Percentiles rank a stretch among this genome's conserved stretches.
These are phyloP conservation scores for Chalcosyrphus nemorum DNA, from an alignment of 2,888 invertebrate genomes.

Conservation along the genomic window DNA sequence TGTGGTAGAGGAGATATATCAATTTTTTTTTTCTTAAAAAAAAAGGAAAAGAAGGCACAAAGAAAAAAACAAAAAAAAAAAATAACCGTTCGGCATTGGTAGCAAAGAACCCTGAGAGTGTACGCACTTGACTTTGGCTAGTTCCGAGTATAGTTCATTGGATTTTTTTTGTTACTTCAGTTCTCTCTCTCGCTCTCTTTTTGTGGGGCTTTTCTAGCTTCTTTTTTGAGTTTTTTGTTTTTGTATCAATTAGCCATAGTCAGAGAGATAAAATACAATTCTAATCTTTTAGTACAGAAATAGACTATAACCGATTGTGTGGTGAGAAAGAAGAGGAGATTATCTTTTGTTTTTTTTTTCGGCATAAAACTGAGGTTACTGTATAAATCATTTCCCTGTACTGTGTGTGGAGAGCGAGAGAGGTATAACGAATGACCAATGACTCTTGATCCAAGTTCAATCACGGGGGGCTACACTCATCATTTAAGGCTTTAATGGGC, in stretches of 20 bases:
- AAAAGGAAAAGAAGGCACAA: constrained; percentile 16
- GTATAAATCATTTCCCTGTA: constrained; percentile 15
- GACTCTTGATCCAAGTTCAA: constrained; percentile 68
- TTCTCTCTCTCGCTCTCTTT: constrained; percentile 11
- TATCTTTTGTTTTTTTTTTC: not conserved
- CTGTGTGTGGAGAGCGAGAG: no score
- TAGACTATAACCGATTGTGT: constrained; percentile 14
- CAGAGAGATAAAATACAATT: constrained; percentile 50
- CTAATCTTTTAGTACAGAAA: constrained; percentile 62
- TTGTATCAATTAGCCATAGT: constrained; percentile 53
- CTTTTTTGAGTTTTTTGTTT: constrained; percentile 10
- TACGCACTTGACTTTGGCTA: constrained; percentile 74
- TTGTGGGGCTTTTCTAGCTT: not conserved
- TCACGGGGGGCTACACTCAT: constrained; percentile 42
- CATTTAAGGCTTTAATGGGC: constrained; percentile 54
- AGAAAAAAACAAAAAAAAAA: constrained; percentile 36
- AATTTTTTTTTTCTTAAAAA: no score
- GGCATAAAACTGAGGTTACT: constrained; percentile 11
- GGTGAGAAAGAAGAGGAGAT: not conserved
- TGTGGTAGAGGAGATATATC: constrained; percentile 4
- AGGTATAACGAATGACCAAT: constrained; percentile 27
- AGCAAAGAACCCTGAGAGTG: constrained; percentile 72
- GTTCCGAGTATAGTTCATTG: constrained; percentile 71
- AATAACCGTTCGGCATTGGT: constrained; percentile 68
- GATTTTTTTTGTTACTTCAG: constrained; percentile 17